Evolutionary conservation across 2,888 invertebrate species (phyloP), one percentile per base, ranked within the genome.

Genomic region (Anoncus sp.): DNA sequence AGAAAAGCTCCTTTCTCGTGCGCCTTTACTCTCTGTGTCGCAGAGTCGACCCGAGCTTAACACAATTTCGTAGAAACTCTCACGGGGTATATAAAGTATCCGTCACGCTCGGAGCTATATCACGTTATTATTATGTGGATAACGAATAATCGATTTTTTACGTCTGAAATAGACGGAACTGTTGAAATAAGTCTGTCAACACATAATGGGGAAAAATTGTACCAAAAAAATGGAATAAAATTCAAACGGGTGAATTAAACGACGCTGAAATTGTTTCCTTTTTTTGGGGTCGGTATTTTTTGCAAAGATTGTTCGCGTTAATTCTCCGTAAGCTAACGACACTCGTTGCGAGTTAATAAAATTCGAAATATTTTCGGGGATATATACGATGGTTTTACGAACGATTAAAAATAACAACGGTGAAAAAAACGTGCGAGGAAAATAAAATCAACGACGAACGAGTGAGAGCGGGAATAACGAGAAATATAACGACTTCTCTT

Each of bases 341-440:
- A 49, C 59, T 74, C 47, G 55, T 62, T 38, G 60, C 43, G 20
- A 66, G 60, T 65, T 74, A 66, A 74, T 70, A 59, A 70, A 53
- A 65, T 60, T 49, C 24, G 27, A 66, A 65, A 65, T 59, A 74
- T 70, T 70, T 45, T 53, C 45, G 9, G 43, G 10, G 45, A 22
- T n/a, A n/a, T n/a, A 70, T 67, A 47, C 27, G 18, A 59, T 40
- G 70, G 45, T 70, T 66, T 65, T 65, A 70, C 70, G 65, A 60
- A 65, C 77, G 69, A 77, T 77, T 77, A 77, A 77, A 77, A 77
- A 77, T 77, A 77, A 77, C 60, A 77, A 65, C 60, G 70, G 45
- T 43, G 51, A 60, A 45, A 60, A 45, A 70, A 62, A 76, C 77
- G 74, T 77, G 77, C 59, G 65, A 74, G 47, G 74, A 74, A 74